These are phyloP conservation scores for Gavia stellata DNA, from an alignment of 2,113 vertebrate genomes.

Conservation along the genomic window DNA sequence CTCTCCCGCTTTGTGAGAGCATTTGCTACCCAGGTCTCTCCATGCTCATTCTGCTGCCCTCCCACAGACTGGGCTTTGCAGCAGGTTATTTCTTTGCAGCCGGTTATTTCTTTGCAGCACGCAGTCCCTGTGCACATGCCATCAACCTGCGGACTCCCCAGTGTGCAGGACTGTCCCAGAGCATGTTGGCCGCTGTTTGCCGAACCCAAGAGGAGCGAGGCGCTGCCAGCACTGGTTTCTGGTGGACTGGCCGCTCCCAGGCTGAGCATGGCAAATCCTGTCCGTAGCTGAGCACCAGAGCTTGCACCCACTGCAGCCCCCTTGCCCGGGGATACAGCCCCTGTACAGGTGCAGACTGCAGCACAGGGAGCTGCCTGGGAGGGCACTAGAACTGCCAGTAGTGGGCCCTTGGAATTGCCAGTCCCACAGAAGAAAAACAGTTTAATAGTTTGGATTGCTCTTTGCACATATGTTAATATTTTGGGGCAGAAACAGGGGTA, in stretches of 20 bases:
- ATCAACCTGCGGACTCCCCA: background rate
- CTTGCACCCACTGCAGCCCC: background rate
- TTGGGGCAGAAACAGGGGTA: background rate
- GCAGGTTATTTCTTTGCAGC: background rate
- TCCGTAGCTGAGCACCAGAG: background rate
- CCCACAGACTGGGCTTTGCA: background rate
- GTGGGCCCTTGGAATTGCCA: background rate
- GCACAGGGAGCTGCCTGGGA: background rate
- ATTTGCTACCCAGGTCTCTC: background rate
- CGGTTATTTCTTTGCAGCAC: background rate
- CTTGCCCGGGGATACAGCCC: background rate
- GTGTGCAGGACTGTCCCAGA: background rate
- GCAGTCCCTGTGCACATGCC: accelerated
- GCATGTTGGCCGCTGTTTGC: accelerated
- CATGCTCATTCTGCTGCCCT: background rate
- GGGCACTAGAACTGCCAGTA: background rate
- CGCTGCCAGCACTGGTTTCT: background rate
- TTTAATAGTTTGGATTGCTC: background rate
- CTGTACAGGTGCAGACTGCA: background rate
- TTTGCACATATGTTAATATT: background rate
- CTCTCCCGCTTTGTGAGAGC: background rate
- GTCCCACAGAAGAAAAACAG: background rate
- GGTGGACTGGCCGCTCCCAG: background rate
- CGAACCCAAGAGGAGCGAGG: accelerated
- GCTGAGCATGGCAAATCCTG: background rate